Conservation (phyloP, 1,140 invertebrate genomes). For the Drosophila watanabei region DNA sequence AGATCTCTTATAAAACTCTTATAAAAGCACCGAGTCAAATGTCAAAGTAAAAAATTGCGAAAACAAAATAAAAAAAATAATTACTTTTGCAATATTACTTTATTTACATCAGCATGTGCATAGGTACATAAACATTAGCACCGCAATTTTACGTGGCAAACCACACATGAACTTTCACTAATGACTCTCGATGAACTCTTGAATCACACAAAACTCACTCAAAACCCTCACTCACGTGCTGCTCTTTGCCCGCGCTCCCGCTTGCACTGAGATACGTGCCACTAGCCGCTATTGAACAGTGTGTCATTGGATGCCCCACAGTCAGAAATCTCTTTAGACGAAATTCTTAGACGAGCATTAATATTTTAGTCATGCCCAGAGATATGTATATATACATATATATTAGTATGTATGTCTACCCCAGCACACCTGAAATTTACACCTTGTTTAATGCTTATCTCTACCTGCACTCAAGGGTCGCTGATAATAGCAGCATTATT, state of each 20-base stretch:
- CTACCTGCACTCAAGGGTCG: conserved; percentile 16
- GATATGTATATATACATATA: not conserved
- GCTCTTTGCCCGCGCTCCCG: conserved; percentile 3
- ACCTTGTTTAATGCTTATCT: conserved; percentile 57
- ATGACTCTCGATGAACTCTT: conserved; percentile 76
- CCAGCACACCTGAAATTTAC: conserved; percentile 19
- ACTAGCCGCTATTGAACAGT: conserved; percentile 2
- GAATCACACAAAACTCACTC: conserved; percentile 33
- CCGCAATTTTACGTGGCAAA: conserved; percentile 72
- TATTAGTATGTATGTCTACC: not conserved
- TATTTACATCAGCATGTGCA: conserved; percentile 12
- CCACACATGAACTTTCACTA: conserved; percentile 73
- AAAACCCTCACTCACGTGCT: conserved; percentile 27
- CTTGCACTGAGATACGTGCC: conserved; percentile 37
- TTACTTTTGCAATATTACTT: conserved; percentile 8
- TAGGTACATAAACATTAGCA: conserved; percentile 34
- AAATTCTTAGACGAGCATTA: conserved; percentile 34
- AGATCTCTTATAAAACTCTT: not conserved
- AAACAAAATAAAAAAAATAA: conserved; percentile 21
- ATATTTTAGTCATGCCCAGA: conserved; percentile 36
- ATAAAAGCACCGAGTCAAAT: conserved; percentile 28
- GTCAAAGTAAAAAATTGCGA: conserved; percentile 51
- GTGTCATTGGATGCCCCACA: conserved; percentile 28
- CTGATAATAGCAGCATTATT: conserved; percentile 36
- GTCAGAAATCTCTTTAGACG: conserved; percentile 9